phyloP scores from a whole-genome alignment of 2,113 vertebrate genomes.

The Suricata suricatta region DNA sequence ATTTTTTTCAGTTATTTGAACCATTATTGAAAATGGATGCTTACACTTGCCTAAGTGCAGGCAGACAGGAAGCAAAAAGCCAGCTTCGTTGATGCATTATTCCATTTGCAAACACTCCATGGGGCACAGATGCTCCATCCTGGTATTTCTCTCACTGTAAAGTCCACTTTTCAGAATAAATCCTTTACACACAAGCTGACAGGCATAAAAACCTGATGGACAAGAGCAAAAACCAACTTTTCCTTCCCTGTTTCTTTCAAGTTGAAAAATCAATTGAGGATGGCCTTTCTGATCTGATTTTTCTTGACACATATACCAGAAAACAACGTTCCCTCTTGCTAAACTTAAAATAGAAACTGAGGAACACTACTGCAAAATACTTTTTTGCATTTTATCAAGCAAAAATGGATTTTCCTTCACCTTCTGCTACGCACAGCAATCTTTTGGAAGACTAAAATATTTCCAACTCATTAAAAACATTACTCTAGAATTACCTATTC shows the following conservation, averaged over 20 bases:
- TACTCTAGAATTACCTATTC: neutral
- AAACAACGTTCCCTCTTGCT: slow-evolving; percentile 53
- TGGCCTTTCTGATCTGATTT: slow-evolving; percentile 43
- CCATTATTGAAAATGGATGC: slow-evolving; percentile 5
- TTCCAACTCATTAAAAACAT: slow-evolving; percentile 32
- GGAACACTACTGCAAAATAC: slow-evolving; percentile 38
- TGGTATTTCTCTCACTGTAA: slow-evolving; percentile 26
- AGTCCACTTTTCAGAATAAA: slow-evolving; percentile 66
- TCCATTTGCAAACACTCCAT: neutral
- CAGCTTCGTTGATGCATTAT: neutral
- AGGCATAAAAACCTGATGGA: slow-evolving; percentile 41
- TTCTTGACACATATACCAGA: neutral
- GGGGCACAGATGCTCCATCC: neutral
- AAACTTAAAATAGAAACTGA: slow-evolving; percentile 52
- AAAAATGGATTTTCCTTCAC: neutral
- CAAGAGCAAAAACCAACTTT: slow-evolving; percentile 29
- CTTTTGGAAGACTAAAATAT: slow-evolving; percentile 20
- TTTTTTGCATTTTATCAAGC: slow-evolving; percentile 1
- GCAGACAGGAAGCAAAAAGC: neutral
- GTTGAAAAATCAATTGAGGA: slow-evolving; percentile 69
- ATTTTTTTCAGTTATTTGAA: slow-evolving; percentile 40
- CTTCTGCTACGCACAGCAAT: neutral
- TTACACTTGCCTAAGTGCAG: neutral
- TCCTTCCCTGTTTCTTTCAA: slow-evolving; percentile 47
- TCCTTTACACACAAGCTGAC: slow-evolving; percentile 64